Percentiles rank a stretch among this genome's conserved stretches.
Evolutionary conservation across 2,113 vertebrate species (phyloP).

Genomic region (Noturus placidus): DNA sequence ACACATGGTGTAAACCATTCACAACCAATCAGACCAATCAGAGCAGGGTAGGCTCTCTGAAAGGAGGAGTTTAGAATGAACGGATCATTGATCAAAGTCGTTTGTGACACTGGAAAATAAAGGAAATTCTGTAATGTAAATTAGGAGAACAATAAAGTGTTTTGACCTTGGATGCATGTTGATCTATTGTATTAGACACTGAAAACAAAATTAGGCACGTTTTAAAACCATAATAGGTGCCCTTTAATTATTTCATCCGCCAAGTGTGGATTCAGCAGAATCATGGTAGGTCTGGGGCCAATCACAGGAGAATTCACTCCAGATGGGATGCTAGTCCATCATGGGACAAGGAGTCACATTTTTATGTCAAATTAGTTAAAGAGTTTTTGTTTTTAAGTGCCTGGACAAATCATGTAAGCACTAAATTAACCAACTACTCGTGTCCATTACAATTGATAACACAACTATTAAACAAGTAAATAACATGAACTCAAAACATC

Average conservation of each 20-base stretch:
- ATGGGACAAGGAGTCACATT: neutral
- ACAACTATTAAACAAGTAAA: neutral
- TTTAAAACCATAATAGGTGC: too few species aligned
- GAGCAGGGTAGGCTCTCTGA: too few species aligned
- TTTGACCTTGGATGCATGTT: too few species aligned
- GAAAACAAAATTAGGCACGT: too few species aligned
- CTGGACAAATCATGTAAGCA: neutral
- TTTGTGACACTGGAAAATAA: too few species aligned
- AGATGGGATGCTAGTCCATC: neutral
- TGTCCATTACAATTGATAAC: neutral
- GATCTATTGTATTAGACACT: too few species aligned
- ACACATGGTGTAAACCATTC: too few species aligned
- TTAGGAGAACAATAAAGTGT: too few species aligned
- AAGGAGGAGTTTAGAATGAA: too few species aligned
- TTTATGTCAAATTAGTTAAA: neutral
- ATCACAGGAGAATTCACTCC: neutral
- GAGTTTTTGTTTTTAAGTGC: neutral
- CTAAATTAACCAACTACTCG: neutral
- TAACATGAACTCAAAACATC: neutral
- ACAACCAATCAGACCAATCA: too few species aligned
- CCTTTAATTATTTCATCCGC: neutral
- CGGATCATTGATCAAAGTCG: too few species aligned
- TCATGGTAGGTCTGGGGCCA: neutral
- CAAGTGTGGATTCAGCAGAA: neutral
- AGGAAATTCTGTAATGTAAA: too few species aligned